These are phyloP conservation scores for Luffia ferchaultella DNA, from an alignment of 2,888 invertebrate species.

Conservation along the genomic window DNA sequence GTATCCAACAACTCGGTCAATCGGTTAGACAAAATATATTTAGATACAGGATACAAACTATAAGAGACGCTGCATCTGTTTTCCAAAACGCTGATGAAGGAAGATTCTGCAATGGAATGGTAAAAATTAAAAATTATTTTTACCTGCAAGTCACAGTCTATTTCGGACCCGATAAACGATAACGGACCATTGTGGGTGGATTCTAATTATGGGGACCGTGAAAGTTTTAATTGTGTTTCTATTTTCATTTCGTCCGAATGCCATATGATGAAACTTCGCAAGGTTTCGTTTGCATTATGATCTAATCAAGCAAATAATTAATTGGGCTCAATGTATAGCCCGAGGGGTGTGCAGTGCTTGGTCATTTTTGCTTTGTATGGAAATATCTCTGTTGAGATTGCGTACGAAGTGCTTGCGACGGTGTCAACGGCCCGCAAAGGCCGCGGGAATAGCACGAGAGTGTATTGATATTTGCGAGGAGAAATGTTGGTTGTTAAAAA, in stretches of 20 bases:
- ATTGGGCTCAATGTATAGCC: background rate
- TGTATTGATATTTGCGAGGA: no score
- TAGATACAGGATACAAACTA: no score
- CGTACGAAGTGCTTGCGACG: background rate
- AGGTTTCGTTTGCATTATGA: background rate
- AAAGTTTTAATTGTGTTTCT: background rate
- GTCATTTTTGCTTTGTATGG: background rate
- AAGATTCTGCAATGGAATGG: no score
- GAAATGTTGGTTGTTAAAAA: no score
- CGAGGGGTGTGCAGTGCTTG: background rate
- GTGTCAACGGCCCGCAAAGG: background rate
- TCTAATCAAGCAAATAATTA: background rate
- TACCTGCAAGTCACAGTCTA: background rate
- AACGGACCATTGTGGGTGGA: background rate
- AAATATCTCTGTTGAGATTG: background rate
- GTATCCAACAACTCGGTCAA: no score
- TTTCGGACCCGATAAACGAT: background rate
- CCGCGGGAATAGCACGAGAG: no score
- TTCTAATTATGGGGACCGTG: background rate
- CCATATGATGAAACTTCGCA: background rate
- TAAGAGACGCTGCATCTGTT: no score
- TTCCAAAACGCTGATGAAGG: no score
- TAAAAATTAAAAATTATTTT: no score
- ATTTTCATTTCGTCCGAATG: background rate
- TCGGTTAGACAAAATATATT: no score